Evolutionary conservation across 2,113 vertebrate species (phyloP).

Genomic region (Casuarius casuarius): DNA sequence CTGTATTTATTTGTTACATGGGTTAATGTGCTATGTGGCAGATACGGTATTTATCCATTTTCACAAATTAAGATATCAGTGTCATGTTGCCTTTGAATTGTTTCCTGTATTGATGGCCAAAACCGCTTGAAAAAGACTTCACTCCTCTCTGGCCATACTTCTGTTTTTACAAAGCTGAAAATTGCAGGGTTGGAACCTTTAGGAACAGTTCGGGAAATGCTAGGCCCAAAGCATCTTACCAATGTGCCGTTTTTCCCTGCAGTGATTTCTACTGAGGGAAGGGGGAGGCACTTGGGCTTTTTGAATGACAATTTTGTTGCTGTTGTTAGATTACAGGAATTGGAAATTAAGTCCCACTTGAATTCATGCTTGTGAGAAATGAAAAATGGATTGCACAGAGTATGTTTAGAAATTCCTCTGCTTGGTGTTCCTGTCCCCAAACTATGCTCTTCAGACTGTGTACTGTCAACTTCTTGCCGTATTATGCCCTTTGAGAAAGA

Average conservation of each 20-base stretch:
- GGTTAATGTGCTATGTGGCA: conserved; percentile 74
- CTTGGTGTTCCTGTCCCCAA: background rate
- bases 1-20: conserved; percentile 79
- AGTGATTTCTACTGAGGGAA: background rate
- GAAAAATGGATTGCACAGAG: background rate
- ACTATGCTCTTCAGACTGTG: background rate
- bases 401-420: background rate
- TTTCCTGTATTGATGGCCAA: conserved; percentile 61
- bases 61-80: conserved; percentile 74
- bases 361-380: background rate
- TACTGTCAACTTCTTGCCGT: background rate
- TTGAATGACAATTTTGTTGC: background rate
- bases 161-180: conserved; percentile 56
- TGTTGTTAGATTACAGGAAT: background rate
- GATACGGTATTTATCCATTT: conserved; percentile 72
- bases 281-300: background rate
- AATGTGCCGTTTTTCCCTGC: background rate
- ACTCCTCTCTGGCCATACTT: conserved; percentile 25
- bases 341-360: background rate
- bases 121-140: conserved; percentile 42
- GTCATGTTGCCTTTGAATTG: conserved; percentile 71
- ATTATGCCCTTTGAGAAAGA: background rate
- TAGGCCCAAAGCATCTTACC: background rate
- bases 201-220: conserved; percentile 19
- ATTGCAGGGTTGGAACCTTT: conserved; percentile 12